Base-by-base conservation (phyloP, 64 coral and sea anemone species). In the Montipora sp. region DNA sequence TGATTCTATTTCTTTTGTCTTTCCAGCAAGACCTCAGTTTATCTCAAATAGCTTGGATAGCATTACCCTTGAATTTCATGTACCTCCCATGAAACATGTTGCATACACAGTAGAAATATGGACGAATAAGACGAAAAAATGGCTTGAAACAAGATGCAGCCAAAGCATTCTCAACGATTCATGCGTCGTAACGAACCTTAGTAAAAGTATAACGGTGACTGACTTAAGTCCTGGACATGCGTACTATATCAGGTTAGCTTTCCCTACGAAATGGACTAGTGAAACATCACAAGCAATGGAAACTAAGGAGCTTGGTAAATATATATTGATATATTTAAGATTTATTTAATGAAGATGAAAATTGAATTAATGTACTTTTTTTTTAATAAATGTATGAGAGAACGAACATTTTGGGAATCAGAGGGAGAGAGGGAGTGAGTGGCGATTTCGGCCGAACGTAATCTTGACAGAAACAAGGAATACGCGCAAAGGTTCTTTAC, bases 21-120 rank as follows among this genome's bases (percentile, higher is more conserved):
- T 46, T 23, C 47, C 18, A 51, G 65, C 45, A 50, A 72, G 2
- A 85, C 82, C 82, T 12, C 45, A 51, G 8, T 85, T 71, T 50
- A 71, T 85, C 71, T 85, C 82, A 72, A 85, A 63, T 13, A 72
- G 43, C 7, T 18, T 85, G 45, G 82, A 85, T 63, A 71, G 63
- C 3, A 50, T 85, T 5, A 85, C 82, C 3, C 16, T 85, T 10
- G 16, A n/a, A 68, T 85, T 8, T 21, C 66, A 49, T 8, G 8
- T 22, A 3, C 46, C 46, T 51, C 16, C 8, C 18, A 63, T 85
- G 44, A 71, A 45, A 71, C 2, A 10, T 0, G 48, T 69, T 20
- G 10, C 63, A 47, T 71, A 71, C 47, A 50, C 82, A 16, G 2
- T 72, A 14, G 63, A 85, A 85, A 85, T 85, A 23, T 85, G 82